A percentile compares a stretch with the other conserved stretches of the same genome.
Conservation (phyloP, 1,140 invertebrate species). For the Myzus persicae region DNA sequence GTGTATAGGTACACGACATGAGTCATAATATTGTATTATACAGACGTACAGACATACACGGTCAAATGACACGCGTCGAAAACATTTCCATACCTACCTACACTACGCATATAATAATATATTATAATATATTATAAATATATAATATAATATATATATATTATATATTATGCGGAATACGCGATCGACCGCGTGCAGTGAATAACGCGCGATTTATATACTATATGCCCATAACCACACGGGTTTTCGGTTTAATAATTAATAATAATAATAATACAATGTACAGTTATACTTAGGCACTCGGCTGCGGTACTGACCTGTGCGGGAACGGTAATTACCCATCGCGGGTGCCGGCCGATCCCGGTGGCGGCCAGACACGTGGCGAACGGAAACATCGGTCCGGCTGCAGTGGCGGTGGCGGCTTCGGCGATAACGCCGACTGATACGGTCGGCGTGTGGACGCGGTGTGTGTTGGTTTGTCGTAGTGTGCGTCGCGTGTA, state of each 20-base stretch:
- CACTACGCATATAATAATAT: too few relatives aligned
- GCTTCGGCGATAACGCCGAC: conserved; percentile 6
- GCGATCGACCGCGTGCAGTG: not conserved
- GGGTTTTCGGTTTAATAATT: not conserved
- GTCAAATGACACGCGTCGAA: not conserved
- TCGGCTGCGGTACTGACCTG: not conserved
- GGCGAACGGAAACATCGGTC: conserved; percentile 49
- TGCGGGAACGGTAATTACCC: conserved; percentile 27
- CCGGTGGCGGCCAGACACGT: conserved; percentile 19
- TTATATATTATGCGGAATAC: not conserved
- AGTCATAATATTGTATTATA: not conserved
- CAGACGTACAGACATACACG: not conserved
- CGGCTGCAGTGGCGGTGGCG: not conserved
- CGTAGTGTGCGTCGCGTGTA: not conserved
- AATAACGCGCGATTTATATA: not conserved
- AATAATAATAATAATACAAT: not conserved
- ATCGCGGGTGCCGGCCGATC: not conserved
- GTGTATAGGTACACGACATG: not conserved
- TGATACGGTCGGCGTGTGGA: not conserved
- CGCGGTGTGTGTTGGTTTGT: not conserved
- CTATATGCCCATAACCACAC: not conserved
- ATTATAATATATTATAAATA: not conserved
- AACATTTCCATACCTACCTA: not conserved
- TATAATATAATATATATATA: too few relatives aligned
- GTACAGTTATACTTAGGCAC: not conserved